Conservation (phyloP, 2,113 vertebrate genomes). For the Gallinago jamesoni region DNA sequence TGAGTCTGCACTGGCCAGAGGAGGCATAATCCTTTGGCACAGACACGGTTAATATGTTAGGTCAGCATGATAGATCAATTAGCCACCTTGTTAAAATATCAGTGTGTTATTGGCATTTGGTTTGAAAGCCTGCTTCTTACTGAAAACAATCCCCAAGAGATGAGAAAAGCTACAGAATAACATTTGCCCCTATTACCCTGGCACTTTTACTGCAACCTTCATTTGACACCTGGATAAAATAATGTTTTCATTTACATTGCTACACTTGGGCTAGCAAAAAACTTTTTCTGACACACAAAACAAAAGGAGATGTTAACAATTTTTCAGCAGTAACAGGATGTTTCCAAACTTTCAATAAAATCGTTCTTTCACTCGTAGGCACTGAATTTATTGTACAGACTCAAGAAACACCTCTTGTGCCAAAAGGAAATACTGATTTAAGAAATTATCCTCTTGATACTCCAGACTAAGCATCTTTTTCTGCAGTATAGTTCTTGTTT, state of each 20-base stretch:
- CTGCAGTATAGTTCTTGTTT: background rate
- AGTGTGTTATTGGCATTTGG: background rate
- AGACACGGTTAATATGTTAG: background rate
- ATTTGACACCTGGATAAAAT: background rate
- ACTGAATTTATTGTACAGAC: background rate
- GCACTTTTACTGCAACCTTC: background rate
- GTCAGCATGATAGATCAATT: background rate
- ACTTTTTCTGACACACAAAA: background rate
- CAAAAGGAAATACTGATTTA: background rate
- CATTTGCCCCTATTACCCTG: background rate
- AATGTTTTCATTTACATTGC: background rate
- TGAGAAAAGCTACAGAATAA: background rate
- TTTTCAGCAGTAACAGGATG: background rate
- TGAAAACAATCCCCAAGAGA: background rate
- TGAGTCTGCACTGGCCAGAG: background rate
- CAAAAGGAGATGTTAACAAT: background rate
- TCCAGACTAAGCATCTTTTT: background rate
- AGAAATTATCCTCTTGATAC: background rate
- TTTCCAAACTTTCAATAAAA: background rate
- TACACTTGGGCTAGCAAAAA: background rate
- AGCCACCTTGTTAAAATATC: background rate
- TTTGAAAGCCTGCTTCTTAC: background rate
- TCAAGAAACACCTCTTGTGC: background rate
- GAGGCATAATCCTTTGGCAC: background rate
- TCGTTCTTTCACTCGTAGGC: background rate